These are phyloP conservation scores for Clistopyga incitator DNA, from an alignment of 2,888 invertebrate species.

Conservation along the genomic window DNA sequence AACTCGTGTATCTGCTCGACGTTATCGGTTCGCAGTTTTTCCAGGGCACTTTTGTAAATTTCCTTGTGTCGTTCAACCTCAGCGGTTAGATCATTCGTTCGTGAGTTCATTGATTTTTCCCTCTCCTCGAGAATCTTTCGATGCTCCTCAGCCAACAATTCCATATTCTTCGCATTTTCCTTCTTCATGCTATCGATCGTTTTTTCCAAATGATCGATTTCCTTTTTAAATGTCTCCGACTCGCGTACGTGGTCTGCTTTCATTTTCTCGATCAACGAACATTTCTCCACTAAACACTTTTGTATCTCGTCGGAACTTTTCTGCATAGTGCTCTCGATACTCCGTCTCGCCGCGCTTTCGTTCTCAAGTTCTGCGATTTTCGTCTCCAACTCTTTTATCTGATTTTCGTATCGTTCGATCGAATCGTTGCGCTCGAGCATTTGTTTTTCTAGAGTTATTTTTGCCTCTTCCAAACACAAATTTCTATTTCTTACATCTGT, in stretches of 20 bases:
- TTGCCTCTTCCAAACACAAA: constrained; percentile 80
- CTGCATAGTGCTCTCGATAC: constrained; percentile 77
- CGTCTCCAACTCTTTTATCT: constrained; percentile 76
- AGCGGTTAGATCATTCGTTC: constrained; percentile 71
- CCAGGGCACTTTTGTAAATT: constrained; percentile 71
- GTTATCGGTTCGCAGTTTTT: constrained; percentile 74
- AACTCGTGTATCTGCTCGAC: constrained; percentile 73
- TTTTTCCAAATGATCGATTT: constrained; percentile 78
- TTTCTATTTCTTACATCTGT: constrained; percentile 77
- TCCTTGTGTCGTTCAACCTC: constrained; percentile 72
- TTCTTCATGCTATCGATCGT: constrained; percentile 83
- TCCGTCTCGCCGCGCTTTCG: constrained; percentile 72
- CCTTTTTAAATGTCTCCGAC: constrained; percentile 74
- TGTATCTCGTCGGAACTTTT: constrained; percentile 81
- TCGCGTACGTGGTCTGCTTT: constrained; percentile 78
- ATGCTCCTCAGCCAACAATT: constrained; percentile 85
- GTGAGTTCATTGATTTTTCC: constrained; percentile 83
- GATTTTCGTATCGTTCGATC: constrained; percentile 80
- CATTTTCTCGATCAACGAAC: constrained; percentile 80
- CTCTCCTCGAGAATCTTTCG: constrained; percentile 86
- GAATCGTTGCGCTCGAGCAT: constrained; percentile 76
- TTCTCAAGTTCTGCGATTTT: constrained; percentile 76
- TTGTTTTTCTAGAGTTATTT: constrained; percentile 80
- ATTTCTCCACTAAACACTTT: constrained; percentile 80
- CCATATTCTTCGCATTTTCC: constrained; percentile 83